Base-by-base conservation (phyloP, 2,888 invertebrate genomes). In the Patella ulyssiponensis region DNA sequence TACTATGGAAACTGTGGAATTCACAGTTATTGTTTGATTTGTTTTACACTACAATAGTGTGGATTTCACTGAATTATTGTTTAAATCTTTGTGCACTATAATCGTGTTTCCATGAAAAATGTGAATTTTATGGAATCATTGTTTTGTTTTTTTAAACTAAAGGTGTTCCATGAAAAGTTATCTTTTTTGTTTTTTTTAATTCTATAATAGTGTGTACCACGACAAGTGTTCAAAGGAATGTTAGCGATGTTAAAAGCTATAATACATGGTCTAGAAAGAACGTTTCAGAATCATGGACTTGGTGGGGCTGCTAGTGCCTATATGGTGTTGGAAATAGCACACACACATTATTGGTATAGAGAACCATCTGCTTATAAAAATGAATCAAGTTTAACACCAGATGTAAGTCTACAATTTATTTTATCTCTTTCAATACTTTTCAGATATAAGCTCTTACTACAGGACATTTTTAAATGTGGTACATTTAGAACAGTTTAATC, bases 281-380 rank as follows among this genome's bases (percentile, higher is more conserved):
- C 98, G 0, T 98, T 95, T 91, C 94, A 95, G 70, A 98, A 98
- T 93, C 96, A 97, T 88, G 98, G 98, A 0, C 93, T 97, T 1
- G 98, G 98, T 56, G 99, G 99, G 33, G 97, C 98, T 96, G 93
- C 93, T 1, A 98, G 98, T 4, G 97, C 97, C 27, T 98, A 98
- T 92, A 97, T 98, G 92, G 94, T 99, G 83, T 95, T 99, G 88
- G 99, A 99, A 93, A 98, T 99, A 90, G 97, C 98, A 3, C 99
- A 99, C 92, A 99, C 99, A 0, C 99, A 99, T 92, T 99, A 96
- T 91, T 91, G 90, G 91, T 86, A 87, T 69, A 86, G 89, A 74
- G 91, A 91, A 73, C 77, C 83, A 58, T 78, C 80, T 20, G 84
- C 86, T 73, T 88, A 86, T 77, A 88, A 87, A 78, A 90, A 90